These are phyloP conservation scores for Bolinopsis microptera DNA, from an alignment of 37 sponge, comb jelly and placozoan species.

Conservation along the genomic window DNA sequence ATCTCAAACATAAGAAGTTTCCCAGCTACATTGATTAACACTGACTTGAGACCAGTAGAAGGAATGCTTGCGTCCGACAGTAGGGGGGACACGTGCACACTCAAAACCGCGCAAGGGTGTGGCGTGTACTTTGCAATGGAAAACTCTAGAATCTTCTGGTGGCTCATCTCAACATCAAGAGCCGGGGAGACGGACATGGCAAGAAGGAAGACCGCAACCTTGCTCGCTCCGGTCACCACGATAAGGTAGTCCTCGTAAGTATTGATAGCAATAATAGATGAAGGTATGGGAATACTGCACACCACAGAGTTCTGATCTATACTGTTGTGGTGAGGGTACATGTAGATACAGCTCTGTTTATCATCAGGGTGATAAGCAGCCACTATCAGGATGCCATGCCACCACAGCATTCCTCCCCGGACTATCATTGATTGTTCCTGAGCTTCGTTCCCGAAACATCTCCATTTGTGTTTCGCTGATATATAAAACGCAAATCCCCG, in stretches of 20 bases:
- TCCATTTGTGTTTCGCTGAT: constrained; percentile 56
- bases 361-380: constrained; percentile 13
- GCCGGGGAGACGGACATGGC: background rate
- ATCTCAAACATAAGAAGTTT: constrained; percentile 54
- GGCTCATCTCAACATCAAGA: background rate
- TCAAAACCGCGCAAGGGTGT: constrained; percentile 61
- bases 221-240: constrained; percentile 27
- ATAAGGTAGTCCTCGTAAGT: constrained; percentile 13
- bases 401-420: constrained; percentile 66
- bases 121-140: constrained; percentile 55
- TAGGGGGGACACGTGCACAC: constrained; percentile 54
- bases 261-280: constrained; percentile 36
- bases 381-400: constrained; percentile 46
- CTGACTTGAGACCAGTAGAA: background rate
- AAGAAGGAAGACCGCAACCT: background rate
- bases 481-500: constrained; percentile 56
- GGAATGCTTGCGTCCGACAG: background rate
- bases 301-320: constrained; percentile 51
- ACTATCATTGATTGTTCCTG: constrained; percentile 46
- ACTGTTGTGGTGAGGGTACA: constrained; percentile 61
- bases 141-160: constrained; percentile 23
- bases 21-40: constrained; percentile 38
- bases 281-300: constrained; percentile 34
- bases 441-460: constrained; percentile 61
- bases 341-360: constrained; percentile 16